Conservation (phyloP, 2,888 invertebrate species). For the Heliothis peltigera region DNA sequence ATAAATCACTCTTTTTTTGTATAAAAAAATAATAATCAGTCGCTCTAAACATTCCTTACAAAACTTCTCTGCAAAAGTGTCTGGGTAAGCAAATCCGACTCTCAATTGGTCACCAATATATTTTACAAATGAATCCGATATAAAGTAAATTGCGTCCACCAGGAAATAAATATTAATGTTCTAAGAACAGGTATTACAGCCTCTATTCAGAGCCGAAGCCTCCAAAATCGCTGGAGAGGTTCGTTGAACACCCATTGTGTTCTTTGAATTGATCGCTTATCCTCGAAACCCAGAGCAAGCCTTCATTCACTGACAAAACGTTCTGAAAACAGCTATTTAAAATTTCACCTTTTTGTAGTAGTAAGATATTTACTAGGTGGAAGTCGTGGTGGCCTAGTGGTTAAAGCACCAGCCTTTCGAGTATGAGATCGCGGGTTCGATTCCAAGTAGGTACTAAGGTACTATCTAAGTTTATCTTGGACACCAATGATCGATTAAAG, state of each 20-base stretch:
- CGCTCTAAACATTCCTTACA: too few relatives aligned
- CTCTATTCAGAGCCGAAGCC: not conserved
- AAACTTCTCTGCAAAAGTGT: too few relatives aligned
- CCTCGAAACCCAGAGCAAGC: slow-evolving; percentile 8
- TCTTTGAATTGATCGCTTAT: slow-evolving; percentile 36
- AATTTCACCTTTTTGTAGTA: not conserved
- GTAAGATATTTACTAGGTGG: not conserved
- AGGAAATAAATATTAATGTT: not conserved
- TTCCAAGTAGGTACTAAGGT: too few relatives aligned
- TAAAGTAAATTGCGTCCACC: not conserved
- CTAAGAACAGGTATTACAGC: not conserved
- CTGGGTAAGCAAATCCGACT: too few relatives aligned
- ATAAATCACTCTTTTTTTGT: too few relatives aligned
- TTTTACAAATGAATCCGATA: not conserved
- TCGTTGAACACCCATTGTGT: slow-evolving; percentile 44
- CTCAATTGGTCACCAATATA: too few relatives aligned
- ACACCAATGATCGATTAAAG: too few relatives aligned
- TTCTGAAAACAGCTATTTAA: slow-evolving; percentile 1
- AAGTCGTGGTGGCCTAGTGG: too few relatives aligned
- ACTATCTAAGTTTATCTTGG: too few relatives aligned
- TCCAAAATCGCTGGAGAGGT: slow-evolving; percentile 5
- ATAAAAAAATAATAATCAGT: too few relatives aligned
- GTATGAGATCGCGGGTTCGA: too few relatives aligned
- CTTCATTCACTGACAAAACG: slow-evolving; percentile 22
- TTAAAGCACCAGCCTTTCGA: too few relatives aligned